Evolutionary conservation across 2,888 invertebrate genomes (phyloP).

Genomic region (Drosophila hamatofila): DNA sequence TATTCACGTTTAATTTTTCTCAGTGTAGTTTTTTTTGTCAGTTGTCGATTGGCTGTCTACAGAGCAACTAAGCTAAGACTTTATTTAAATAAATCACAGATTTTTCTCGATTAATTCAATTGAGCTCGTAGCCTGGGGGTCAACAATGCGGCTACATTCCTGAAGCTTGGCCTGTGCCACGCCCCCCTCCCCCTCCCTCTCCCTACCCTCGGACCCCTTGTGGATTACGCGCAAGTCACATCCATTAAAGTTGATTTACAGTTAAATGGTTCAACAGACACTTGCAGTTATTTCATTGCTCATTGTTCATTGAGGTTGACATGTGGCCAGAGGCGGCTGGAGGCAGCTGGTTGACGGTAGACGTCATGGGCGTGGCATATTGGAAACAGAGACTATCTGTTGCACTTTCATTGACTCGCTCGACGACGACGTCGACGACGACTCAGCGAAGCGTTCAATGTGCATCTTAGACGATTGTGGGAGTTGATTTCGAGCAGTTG

Average conservation of each 20-base stretch:
- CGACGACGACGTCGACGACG: not conserved
- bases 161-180: slow-evolving; percentile 16
- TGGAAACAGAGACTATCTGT: slow-evolving; percentile 38
- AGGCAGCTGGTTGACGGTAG: not conserved
- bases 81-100: slow-evolving; percentile 27
- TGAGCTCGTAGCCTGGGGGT: slow-evolving; percentile 20
- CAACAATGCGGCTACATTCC: slow-evolving; percentile 37
- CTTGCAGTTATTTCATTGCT: slow-evolving; percentile 31
- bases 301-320: slow-evolving; percentile 33
- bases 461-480: not conserved
- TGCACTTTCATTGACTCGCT: slow-evolving; percentile 48
- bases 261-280: slow-evolving; percentile 46
- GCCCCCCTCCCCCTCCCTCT: not conserved
- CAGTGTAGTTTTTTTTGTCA: not conserved
- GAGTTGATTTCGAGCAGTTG: slow-evolving; percentile 55
- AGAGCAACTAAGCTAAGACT: not conserved
- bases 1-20: slow-evolving; percentile 2
- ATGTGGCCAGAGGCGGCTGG: slow-evolving; percentile 8
- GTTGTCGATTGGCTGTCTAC: not conserved
- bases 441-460: slow-evolving; percentile 21
- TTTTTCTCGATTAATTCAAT: slow-evolving; percentile 38
- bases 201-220: not conserved
- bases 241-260: slow-evolving; percentile 47
- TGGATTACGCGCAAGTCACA: slow-evolving; percentile 42
- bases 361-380: slow-evolving; percentile 13